These are phyloP conservation scores for Hylyphantes graminicola DNA, from an alignment of 1,140 invertebrate genomes.

Conservation along the genomic window DNA sequence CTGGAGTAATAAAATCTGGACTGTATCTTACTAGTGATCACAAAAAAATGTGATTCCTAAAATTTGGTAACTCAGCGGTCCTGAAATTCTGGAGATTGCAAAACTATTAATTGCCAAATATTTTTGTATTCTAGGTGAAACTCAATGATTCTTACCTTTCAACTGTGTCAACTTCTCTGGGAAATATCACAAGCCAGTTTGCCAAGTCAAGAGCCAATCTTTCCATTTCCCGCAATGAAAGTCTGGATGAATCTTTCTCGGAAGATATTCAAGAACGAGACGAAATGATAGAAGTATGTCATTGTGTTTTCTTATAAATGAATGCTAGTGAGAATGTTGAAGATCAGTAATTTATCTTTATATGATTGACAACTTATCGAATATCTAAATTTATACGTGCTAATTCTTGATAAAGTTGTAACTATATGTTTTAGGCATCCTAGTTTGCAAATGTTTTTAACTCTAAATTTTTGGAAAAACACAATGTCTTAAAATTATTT, in stretches of 20 bases:
- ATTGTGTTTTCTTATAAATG: background rate
- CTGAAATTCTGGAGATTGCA: background rate
- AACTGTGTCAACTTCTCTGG: conserved; percentile 16
- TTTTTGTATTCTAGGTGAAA: conserved; percentile 3
- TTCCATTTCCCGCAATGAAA: conserved; percentile 9
- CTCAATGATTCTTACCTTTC: conserved; percentile 30
- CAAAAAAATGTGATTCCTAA: background rate
- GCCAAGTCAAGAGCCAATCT: background rate
- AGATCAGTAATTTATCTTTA: background rate
- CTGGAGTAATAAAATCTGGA: background rate
- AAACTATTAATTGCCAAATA: background rate
- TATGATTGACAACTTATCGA: background rate
- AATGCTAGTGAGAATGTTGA: background rate
- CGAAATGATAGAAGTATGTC: conserved; percentile 34
- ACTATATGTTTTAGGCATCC: no score
- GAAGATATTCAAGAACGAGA: conserved; percentile 32
- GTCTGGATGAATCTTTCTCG: background rate
- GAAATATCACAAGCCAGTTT: conserved; percentile 8
- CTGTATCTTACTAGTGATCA: no score
- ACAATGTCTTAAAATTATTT: no score
- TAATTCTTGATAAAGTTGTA: no score
- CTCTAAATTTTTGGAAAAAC: no score
- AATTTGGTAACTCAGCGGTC: background rate
- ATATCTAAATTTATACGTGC: background rate
- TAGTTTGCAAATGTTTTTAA: no score